Evolutionary conservation across 2,797 vertebrate species (phyloP).

Genomic region (Myripristis jacobus): DNA sequence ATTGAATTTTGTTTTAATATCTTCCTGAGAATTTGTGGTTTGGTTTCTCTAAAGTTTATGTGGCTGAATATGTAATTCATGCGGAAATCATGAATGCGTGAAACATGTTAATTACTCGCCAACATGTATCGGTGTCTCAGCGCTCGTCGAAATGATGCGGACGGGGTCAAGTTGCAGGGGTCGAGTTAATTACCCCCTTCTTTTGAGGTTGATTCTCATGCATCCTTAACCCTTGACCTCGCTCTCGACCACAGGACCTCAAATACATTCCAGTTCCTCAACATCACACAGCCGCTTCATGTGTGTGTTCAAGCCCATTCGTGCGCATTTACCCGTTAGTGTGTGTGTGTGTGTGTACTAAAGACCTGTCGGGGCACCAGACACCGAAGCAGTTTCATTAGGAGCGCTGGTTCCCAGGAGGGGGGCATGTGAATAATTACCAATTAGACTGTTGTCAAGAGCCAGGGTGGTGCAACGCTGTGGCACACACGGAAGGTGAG

Average conservation of each 20-base stretch:
- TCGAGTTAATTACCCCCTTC: constrained; percentile 59
- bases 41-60: not conserved
- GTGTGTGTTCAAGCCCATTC: constrained; percentile 5
- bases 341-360: constrained; percentile 38
- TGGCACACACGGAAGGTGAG: constrained; percentile 54
- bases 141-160: constrained; percentile 14
- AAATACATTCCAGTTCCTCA: not conserved
- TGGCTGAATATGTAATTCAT: constrained; percentile 35
- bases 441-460: constrained; percentile 78
- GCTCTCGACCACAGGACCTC: constrained; percentile 29
- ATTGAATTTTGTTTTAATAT: not conserved
- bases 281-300: not conserved
- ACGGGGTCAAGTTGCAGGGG: constrained; percentile 30
- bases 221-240: constrained; percentile 47
- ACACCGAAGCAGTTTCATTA: constrained; percentile 75
- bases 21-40: not conserved
- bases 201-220: constrained; percentile 54
- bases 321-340: too few species aligned
- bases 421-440: constrained; percentile 76
- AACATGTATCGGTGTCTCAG: constrained; percentile 42
- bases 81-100: constrained; percentile 51
- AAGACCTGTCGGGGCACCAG: constrained; percentile 66
- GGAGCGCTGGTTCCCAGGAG: constrained; percentile 65
- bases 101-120: constrained; percentile 55
- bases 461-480: constrained; percentile 50